Evolutionary conservation across 2,797 vertebrate genomes (phyloP).

Genomic region (Myotis pilosus): DNA sequence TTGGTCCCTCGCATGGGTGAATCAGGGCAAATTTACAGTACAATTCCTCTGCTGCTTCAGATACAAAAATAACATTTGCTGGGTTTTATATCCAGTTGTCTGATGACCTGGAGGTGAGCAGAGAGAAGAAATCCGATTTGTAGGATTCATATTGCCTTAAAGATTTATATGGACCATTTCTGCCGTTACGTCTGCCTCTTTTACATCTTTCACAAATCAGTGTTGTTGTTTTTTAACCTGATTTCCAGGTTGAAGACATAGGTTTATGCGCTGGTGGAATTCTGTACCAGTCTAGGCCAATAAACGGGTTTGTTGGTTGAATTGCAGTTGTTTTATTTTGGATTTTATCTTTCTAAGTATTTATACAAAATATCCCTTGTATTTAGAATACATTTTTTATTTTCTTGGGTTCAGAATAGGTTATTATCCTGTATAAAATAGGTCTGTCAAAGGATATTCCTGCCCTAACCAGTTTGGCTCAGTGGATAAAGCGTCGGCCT

Average conservation of each 20-base stretch:
- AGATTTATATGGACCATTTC: constrained; percentile 72
- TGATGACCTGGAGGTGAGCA: constrained; percentile 78
- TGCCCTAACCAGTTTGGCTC: too few species aligned
- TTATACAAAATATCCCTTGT: background rate
- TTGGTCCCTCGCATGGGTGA: constrained; percentile 85
- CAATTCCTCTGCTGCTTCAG: constrained; percentile 79
- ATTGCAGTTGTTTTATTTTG: background rate
- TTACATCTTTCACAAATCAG: constrained; percentile 60
- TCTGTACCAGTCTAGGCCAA: background rate
- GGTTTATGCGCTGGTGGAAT: background rate
- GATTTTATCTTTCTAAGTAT: background rate
- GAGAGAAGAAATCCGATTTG: constrained; percentile 80
- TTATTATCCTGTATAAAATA: background rate
- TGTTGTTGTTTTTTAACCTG: constrained; percentile 29
- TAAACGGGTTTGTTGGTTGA: background rate
- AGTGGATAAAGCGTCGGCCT: too few species aligned
- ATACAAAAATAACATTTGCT: constrained; percentile 83
- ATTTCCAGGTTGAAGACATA: constrained; percentile 46
- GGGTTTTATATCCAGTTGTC: constrained; percentile 76
- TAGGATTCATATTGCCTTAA: constrained; percentile 72
- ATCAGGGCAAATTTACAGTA: constrained; percentile 85
- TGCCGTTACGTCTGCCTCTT: constrained; percentile 52
- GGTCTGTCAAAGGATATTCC: background rate
- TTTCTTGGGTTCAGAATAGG: accelerated
- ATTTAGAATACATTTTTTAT: background rate